phyloP scores from a whole-genome alignment of 1,140 invertebrate genomes.

The Aphaenogaster rudis region DNA sequence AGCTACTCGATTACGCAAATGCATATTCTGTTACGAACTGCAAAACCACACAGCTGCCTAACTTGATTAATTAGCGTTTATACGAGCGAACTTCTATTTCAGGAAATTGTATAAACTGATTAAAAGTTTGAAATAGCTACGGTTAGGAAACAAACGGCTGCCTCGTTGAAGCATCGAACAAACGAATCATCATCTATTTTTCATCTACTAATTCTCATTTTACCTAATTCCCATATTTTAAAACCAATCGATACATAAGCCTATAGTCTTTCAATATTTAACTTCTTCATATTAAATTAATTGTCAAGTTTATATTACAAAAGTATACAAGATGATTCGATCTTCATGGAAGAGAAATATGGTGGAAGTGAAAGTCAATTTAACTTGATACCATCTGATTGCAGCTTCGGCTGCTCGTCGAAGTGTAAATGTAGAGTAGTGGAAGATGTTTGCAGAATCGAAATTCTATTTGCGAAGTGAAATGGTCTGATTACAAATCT shows the following conservation, averaged over 20 bases:
- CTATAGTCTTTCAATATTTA: neutral
- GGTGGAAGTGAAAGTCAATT: conserved; percentile 60
- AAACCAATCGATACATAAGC: neutral
- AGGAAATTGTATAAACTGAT: conserved; percentile 73
- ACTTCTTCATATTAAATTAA: neutral
- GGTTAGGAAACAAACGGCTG: conserved; percentile 35
- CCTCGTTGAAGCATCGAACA: conserved; percentile 20
- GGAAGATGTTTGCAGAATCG: conserved; percentile 50
- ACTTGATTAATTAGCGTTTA: conserved; percentile 72
- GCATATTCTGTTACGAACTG: conserved; percentile 60
- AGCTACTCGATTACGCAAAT: conserved; percentile 62
- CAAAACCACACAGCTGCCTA: conserved; percentile 38
- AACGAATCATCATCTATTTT: conserved; percentile 51
- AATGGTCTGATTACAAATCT: conserved; percentile 57
- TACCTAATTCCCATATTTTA: neutral
- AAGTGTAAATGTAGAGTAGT: conserved; percentile 35
- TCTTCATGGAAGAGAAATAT: conserved; percentile 50
- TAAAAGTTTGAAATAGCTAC: conserved; percentile 71
- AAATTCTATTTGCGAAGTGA: conserved; percentile 59
- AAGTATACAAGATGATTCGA: conserved; percentile 16
- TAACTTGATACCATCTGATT: conserved; percentile 55
- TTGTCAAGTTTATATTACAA: neutral
- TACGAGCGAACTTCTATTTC: conserved; percentile 65
- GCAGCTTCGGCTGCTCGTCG: conserved; percentile 42
- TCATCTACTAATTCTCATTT: neutral